Evolutionary conservation across 2,888 invertebrate genomes (phyloP).

Genomic region (Athalia rosae): DNA sequence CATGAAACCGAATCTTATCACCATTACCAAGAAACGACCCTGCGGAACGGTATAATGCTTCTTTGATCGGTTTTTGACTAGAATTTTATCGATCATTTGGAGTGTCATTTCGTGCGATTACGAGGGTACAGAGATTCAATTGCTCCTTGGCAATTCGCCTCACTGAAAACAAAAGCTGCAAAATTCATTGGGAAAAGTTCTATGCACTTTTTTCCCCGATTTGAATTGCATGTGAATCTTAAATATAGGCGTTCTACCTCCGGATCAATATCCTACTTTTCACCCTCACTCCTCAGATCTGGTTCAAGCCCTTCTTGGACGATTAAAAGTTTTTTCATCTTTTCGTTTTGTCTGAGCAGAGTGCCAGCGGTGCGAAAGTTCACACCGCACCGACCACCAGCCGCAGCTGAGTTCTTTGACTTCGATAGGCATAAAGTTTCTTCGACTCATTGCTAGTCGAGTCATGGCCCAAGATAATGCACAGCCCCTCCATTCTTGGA

Average conservation of each 20-base stretch:
- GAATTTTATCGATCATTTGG: too few relatives aligned
- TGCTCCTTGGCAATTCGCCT: too few relatives aligned
- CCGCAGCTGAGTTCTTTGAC: conserved; percentile 22
- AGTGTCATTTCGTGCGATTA: too few relatives aligned
- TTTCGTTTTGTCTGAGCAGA: neutral
- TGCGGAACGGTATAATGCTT: neutral
- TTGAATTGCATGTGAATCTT: too few relatives aligned
- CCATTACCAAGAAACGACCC: neutral
- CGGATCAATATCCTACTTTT: too few relatives aligned
- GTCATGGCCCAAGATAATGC: conserved; percentile 21
- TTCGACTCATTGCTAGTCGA: conserved; percentile 31
- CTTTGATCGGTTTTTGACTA: neutral
- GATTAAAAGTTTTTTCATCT: neutral
- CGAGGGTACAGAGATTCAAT: too few relatives aligned
- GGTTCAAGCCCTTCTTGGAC: neutral
- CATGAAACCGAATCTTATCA: neutral
- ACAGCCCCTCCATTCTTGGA: conserved; percentile 21
- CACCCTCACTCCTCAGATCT: too few relatives aligned
- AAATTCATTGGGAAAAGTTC: too few relatives aligned
- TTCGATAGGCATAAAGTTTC: conserved; percentile 20
- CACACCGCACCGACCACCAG: conserved; percentile 1
- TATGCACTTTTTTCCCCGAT: too few relatives aligned
- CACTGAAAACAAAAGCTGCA: too few relatives aligned
- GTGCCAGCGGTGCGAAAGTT: neutral
- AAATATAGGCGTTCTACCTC: too few relatives aligned